Conservation (phyloP, 2,888 invertebrate genomes). For the Pherbina coryleti region DNA sequence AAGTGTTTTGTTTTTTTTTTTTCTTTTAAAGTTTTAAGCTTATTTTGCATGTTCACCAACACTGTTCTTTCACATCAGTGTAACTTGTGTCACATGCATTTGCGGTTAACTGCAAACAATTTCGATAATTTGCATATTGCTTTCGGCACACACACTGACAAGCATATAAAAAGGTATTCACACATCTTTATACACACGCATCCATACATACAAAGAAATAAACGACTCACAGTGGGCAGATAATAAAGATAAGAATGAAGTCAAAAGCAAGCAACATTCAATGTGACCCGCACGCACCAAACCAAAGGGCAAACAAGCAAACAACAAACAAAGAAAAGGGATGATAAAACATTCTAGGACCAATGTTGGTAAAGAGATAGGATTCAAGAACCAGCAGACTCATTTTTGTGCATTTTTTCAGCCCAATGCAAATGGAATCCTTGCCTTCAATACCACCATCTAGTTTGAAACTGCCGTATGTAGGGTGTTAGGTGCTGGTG, state of each 20-base stretch:
- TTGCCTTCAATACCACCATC: not conserved
- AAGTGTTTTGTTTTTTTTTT: too few relatives aligned
- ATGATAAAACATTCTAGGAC: not conserved
- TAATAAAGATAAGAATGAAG: slow-evolving; percentile 38
- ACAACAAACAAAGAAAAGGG: not conserved
- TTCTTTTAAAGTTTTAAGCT: too few relatives aligned
- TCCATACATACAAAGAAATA: not conserved
- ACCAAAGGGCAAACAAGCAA: slow-evolving; percentile 1
- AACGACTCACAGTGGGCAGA: not conserved
- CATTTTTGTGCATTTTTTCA: not conserved
- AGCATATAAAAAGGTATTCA: not conserved
- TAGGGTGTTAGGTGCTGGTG: not conserved
- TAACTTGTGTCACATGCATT: slow-evolving; percentile 7
- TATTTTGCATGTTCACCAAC: not conserved
- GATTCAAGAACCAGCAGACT: not conserved
- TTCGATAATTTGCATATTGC: slow-evolving; percentile 35
- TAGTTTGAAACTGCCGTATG: not conserved
- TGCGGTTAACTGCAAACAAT: slow-evolving; percentile 35
- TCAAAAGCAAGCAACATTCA: slow-evolving; percentile 36
- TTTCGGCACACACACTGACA: slow-evolving; percentile 5
- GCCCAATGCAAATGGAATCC: not conserved
- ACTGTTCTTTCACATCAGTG: not conserved
- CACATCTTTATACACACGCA: not conserved
- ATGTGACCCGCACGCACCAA: slow-evolving; percentile 19
- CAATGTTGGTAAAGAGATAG: not conserved